Evolutionary conservation across 2,797 vertebrate species (phyloP).

Genomic region (Tragopan temminckii): DNA sequence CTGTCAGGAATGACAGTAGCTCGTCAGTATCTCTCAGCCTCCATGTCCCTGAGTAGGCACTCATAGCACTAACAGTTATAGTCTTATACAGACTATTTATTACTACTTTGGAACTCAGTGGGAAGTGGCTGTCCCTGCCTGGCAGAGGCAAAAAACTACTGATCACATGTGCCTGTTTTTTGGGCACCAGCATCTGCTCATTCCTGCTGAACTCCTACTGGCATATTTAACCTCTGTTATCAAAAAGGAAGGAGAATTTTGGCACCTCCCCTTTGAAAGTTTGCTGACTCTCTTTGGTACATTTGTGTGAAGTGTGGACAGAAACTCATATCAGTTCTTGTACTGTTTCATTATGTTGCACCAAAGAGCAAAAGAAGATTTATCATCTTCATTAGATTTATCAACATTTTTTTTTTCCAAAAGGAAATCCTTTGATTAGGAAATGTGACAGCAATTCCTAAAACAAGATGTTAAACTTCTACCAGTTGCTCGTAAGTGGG

Average conservation of each 20-base stretch:
- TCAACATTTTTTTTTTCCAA: neutral
- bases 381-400: constrained; percentile 26
- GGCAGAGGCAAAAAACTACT: constrained; percentile 19
- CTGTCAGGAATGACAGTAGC: neutral
- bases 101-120: neutral
- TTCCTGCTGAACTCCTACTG: constrained; percentile 32
- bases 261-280: constrained; percentile 41
- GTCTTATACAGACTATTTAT: neutral
- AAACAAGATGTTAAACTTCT: constrained; percentile 43
- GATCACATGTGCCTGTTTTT: neutral
- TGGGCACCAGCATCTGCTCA: constrained; percentile 15
- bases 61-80: neutral
- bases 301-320: neutral
- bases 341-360: constrained; percentile 5
- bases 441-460: constrained; percentile 10
- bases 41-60: accelerated
- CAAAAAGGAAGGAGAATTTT: constrained; percentile 39
- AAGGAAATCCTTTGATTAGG: constrained; percentile 43
- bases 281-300: neutral
- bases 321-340: constrained; percentile 25
- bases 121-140: neutral
- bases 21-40: neutral
- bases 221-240: constrained; percentile 52
- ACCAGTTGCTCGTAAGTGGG: constrained; percentile 7
- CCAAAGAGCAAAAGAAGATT: constrained; percentile 52